Percentiles rank a stretch among this genome's conserved stretches.
Evolutionary conservation across 2,113 vertebrate genomes (phyloP).

Genomic region (Murina feae): DNA sequence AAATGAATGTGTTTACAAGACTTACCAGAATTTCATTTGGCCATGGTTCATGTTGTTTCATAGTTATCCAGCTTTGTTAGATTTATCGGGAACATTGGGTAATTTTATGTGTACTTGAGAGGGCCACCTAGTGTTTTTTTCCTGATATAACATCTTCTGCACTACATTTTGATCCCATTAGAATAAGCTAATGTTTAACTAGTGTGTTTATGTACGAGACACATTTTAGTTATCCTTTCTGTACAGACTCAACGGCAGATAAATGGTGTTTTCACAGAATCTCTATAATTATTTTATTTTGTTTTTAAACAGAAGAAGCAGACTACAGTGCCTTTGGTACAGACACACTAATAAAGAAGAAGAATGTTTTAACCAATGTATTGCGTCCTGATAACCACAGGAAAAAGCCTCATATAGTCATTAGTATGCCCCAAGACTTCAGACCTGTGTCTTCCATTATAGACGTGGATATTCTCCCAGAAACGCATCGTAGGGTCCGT

Average conservation of each 20-base stretch:
- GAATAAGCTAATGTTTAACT: not conserved
- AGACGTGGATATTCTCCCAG: constrained; percentile 96
- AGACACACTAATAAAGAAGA: constrained; percentile 92
- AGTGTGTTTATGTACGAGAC: not conserved
- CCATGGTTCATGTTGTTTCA: not conserved
- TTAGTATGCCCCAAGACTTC: constrained; percentile 96
- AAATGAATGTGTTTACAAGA: not conserved
- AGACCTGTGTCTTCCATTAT: constrained; percentile 97
- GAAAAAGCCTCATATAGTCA: constrained; percentile 92
- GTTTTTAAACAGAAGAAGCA: constrained; percentile 90
- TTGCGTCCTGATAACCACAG: constrained; percentile 89
- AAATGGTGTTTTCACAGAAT: not conserved
- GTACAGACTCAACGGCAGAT: not conserved
- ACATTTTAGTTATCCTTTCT: not conserved
- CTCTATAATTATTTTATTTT: constrained; percentile 1
- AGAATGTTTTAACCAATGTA: constrained; percentile 91
- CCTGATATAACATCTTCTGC: not conserved
- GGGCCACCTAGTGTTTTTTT: constrained; percentile 34
- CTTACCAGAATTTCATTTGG: not conserved
- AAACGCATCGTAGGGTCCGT: constrained; percentile 93
- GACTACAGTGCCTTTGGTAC: constrained; percentile 95
- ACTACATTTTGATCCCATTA: not conserved
- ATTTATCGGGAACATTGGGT: not conserved
- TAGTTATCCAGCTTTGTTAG: not conserved
- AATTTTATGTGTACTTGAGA: not conserved